Evolutionary conservation across 2,797 vertebrate species (phyloP), one percentile per base, ranked within the genome.

Genomic region (Cirrhinus molitorella): DNA sequence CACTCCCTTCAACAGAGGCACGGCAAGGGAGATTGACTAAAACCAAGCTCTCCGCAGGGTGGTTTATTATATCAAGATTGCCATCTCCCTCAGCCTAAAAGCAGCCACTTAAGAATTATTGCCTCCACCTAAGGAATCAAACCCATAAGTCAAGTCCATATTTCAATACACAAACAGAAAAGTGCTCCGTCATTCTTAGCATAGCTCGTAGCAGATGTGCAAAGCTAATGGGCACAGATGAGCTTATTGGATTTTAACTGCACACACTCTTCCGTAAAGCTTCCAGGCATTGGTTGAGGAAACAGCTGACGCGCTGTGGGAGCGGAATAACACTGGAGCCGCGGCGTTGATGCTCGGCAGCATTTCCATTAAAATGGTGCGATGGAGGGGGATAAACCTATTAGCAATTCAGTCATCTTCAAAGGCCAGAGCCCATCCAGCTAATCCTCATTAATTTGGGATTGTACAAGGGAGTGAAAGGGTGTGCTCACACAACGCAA

Each of bases 321-420:
- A 76, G 49, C 73, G 3, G 25, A 77, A 49, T 57, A 73, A 67
- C 25, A 31, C 47, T 66, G 45, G 28, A 65, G 73, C 31, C 31
- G 9, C 1, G 1, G 67, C 13, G 57, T 63, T 68, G 59, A 37
- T 28, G 49, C 49, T 80, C 79, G 31, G 21, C 65, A 37, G 65
- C 71, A 86, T 85, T 84, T 87, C 88, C 53, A 85, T 88, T 90
- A 83, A 86, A 90, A 88, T 87, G 19, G 47, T 59, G 72, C 11
- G 82, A 81, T 19, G 66, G 17, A 57, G 23, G 84, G 85, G 86
- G 88, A 91, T 92, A 87, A 92, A 89, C 87, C 89, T 82, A 91
- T 91, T 89, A 90, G 86, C 85, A 88, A 91, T 94, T 92, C 89
- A 85, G 37, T 85, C 89, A 85, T 86, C 91, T 90, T 93, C 88